A percentile compares a stretch with the other conserved stretches of the same genome.
These are phyloP conservation scores for Aspiorhynchus laticeps DNA, from an alignment of 2,113 vertebrate genomes.

Conservation along the genomic window DNA sequence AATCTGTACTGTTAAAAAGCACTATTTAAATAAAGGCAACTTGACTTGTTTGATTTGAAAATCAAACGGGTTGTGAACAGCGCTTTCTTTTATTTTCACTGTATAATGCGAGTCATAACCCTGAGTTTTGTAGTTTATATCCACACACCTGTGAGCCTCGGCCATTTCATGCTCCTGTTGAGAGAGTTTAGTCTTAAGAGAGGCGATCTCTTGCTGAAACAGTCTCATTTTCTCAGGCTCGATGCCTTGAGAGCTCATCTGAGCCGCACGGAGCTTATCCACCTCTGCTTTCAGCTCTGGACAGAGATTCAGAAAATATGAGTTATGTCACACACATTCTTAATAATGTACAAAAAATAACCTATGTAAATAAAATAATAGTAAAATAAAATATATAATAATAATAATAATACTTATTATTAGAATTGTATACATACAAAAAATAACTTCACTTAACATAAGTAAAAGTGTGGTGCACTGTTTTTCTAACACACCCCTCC, in stretches of 20 bases:
- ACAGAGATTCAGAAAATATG: slow-evolving; percentile 44
- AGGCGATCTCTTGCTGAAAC: slow-evolving; percentile 86
- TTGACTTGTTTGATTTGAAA: background rate
- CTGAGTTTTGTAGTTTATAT: background rate
- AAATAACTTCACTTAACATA: background rate
- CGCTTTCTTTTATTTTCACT: background rate
- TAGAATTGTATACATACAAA: background rate
- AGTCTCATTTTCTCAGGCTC: slow-evolving; percentile 84
- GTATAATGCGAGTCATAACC: background rate
- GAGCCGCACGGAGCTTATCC: slow-evolving; percentile 89
- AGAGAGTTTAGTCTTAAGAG: slow-evolving; percentile 81
- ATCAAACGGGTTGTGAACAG: background rate
- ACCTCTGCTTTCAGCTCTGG: slow-evolving; percentile 94
- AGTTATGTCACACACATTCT: background rate
- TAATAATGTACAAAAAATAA: background rate
- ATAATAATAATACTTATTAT: background rate
- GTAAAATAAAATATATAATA: background rate
- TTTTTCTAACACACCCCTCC: slow-evolving; percentile 59
- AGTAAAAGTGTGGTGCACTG: slow-evolving; percentile 9
- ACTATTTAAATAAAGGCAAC: too few species aligned
- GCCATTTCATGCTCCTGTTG: slow-evolving; percentile 89
- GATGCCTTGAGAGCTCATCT: slow-evolving; percentile 79
- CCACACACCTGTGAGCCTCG: slow-evolving; percentile 85
- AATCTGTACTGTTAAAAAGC: too few species aligned
- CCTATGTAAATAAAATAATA: background rate